phyloP scores from a whole-genome alignment of 2,888 invertebrate genomes.

The Parascotia fuliginaria region DNA sequence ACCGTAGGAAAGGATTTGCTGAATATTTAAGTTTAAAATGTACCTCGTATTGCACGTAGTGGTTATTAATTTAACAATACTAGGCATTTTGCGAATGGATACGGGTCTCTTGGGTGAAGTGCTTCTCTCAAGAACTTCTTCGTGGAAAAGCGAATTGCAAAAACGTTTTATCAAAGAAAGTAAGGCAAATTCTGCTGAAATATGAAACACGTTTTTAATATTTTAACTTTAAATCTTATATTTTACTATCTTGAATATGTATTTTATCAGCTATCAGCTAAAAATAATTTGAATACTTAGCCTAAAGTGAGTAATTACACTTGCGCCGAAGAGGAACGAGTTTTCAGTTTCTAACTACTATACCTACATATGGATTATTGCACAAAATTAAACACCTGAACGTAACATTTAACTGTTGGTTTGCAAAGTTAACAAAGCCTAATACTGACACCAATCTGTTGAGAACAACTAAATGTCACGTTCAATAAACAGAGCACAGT shows the following conservation, averaged over 20 bases:
- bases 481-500: too few species aligned
- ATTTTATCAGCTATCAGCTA: neutral
- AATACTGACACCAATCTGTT: too few species aligned
- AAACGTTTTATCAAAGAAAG: constrained; percentile 1
- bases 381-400: too few species aligned
- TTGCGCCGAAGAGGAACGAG: too few species aligned
- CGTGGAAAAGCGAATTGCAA: neutral
- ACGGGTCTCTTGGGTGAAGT: neutral
- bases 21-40: neutral
- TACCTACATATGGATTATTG: too few species aligned
- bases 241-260: neutral
- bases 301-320: too few species aligned
- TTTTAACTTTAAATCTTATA: neutral
- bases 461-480: too few species aligned
- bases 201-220: neutral
- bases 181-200: neutral
- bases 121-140: neutral
- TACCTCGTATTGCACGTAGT: constrained; percentile 41
- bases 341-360: too few species aligned
- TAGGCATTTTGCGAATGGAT: constrained; percentile 6
- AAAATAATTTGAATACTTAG: too few species aligned
- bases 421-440: too few species aligned
- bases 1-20: neutral
- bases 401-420: too few species aligned
- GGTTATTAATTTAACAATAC: constrained; percentile 51